A percentile compares a stretch with the other conserved stretches of the same genome.
Conservation (phyloP, 2,888 invertebrate genomes). For the Lacanobia oleracea region DNA sequence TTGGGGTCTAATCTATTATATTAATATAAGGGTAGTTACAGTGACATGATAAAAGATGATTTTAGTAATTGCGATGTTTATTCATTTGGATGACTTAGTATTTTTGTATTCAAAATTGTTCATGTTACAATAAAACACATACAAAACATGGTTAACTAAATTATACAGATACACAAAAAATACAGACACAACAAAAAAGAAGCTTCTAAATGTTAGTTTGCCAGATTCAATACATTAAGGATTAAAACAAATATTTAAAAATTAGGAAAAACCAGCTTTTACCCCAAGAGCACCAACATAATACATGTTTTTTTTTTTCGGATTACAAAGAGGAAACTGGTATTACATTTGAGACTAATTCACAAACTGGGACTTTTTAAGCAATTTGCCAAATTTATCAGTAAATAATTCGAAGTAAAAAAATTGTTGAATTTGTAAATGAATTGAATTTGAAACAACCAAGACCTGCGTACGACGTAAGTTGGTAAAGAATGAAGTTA, state of each 20-base stretch:
- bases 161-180: neutral
- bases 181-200: slow-evolving; percentile 16
- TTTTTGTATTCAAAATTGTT: neutral
- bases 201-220: neutral
- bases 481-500: no score
- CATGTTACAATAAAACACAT: neutral
- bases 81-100: neutral
- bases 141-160: neutral
- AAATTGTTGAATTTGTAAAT: no score
- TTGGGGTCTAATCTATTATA: neutral
- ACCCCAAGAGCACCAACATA: slow-evolving; percentile 51
- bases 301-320: neutral
- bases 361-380: neutral
- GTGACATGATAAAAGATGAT: neutral
- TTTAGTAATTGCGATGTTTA: neutral
- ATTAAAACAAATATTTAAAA: slow-evolving; percentile 3
- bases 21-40: neutral
- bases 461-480: no score
- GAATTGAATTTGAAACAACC: no score
- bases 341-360: no score
- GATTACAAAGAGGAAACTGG: no score
- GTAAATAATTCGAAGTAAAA: neutral
- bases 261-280: slow-evolving; percentile 40
- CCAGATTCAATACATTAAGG: neutral
- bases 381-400: neutral